Conservation (phyloP, 2,113 vertebrate genomes). For the Pseudonaja textilis region DNA sequence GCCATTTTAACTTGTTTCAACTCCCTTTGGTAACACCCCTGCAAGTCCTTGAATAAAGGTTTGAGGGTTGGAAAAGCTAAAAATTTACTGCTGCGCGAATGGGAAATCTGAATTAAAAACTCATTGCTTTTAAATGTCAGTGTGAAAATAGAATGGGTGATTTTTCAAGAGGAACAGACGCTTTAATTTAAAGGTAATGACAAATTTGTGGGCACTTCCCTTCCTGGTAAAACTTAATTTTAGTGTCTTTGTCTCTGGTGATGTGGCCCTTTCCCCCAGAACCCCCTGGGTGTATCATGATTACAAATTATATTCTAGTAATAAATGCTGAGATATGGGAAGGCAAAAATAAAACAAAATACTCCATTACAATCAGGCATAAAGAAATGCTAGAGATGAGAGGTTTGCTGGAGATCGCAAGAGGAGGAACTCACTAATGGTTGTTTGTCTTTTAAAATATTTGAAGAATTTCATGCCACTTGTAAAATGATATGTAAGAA, state of each 20-base stretch:
- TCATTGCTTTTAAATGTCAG: background rate
- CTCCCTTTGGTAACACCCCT: background rate
- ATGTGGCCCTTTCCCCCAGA: background rate
- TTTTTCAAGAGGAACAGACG: background rate
- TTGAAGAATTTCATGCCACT: background rate
- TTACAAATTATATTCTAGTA: background rate
- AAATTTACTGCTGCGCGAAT: background rate
- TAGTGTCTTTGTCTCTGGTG: background rate
- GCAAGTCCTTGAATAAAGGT: background rate
- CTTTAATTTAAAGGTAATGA: background rate
- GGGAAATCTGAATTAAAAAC: background rate
- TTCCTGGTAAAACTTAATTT: background rate
- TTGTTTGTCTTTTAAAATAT: background rate
- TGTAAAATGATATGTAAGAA: background rate
- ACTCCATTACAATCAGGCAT: background rate
- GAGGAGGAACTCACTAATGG: background rate
- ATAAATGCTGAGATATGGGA: background rate
- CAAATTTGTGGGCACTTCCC: background rate
- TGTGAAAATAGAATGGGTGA: background rate
- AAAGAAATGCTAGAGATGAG: background rate
- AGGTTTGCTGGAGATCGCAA: background rate
- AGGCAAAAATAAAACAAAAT: background rate
- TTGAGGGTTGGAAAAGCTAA: background rate
- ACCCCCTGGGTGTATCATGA: background rate
- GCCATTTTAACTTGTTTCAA: background rate